A percentile compares a stretch with the other conserved stretches of the same genome.
phyloP scores from a whole-genome alignment of 2,797 vertebrate species.

The Tadarida brasiliensis region DNA sequence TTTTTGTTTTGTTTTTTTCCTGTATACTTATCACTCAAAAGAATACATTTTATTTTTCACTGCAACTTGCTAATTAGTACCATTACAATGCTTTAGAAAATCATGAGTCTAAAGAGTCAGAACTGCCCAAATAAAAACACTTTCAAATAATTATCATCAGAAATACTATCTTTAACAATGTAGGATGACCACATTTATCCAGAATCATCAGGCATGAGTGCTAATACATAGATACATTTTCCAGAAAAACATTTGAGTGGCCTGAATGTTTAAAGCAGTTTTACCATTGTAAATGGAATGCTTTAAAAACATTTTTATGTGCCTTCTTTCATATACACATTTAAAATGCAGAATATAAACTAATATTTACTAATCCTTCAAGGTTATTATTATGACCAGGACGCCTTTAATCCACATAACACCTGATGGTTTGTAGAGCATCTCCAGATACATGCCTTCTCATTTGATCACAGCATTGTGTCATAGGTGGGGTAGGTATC shows the following conservation, averaged over 20 bases:
- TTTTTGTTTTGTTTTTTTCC: too few relatives aligned
- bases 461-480: not conserved
- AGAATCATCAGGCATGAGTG: not conserved
- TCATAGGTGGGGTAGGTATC: not conserved
- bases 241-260: not conserved
- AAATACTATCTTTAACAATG: slow-evolving; percentile 10
- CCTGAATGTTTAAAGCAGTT: slow-evolving; percentile 20
- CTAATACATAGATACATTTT: not conserved
- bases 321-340: not conserved
- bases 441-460: not conserved
- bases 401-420: not conserved
- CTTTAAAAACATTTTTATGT: not conserved
- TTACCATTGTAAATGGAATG: not conserved
- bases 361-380: slow-evolving; percentile 24
- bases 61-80: not conserved
- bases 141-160: slow-evolving; percentile 34
- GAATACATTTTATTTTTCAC: not conserved
- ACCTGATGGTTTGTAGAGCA: not conserved
- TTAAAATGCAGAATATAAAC: not conserved
- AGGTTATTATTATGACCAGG: not conserved
- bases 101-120: slow-evolving; percentile 7
- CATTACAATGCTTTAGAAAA: not conserved
- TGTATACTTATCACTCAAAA: not conserved
- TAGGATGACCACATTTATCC: not conserved
- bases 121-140: not conserved